phyloP scores from a whole-genome alignment of 2,888 invertebrate species.

The Ennomos quercinarius region DNA sequence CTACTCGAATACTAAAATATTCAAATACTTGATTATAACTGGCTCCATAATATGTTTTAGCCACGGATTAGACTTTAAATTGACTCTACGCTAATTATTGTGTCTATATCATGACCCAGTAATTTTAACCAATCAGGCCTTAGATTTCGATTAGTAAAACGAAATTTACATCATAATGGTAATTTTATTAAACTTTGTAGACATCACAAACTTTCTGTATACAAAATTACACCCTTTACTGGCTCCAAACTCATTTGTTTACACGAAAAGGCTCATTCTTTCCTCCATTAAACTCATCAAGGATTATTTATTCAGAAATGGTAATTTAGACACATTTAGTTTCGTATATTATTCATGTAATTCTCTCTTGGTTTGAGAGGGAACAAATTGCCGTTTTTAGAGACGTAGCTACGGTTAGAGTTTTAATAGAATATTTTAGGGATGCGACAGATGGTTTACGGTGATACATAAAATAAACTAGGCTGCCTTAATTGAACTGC shows the following conservation, averaged over 20 bases:
- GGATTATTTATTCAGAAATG: conserved; percentile 43
- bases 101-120: too few species aligned
- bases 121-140: background rate
- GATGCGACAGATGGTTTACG: background rate
- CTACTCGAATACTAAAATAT: too few species aligned
- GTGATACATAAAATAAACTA: too few species aligned
- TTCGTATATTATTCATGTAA: conserved; percentile 50
- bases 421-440: conserved; percentile 32
- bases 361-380: conserved; percentile 41
- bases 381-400: conserved; percentile 42
- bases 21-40: too few species aligned
- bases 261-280: conserved; percentile 29
- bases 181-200: conserved; percentile 6
- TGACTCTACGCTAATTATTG: too few species aligned
- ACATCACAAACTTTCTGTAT: conserved; percentile 11
- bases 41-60: too few species aligned
- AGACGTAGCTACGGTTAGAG: conserved; percentile 18
- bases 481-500: too few species aligned
- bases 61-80: too few species aligned
- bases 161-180: background rate
- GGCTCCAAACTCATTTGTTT: conserved; percentile 18
- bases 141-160: background rate
- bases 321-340: conserved; percentile 48
- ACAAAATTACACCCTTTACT: conserved; percentile 20
- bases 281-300: conserved; percentile 32